Evolutionary conservation across 1,140 invertebrate genomes (phyloP).

Genomic region (Lanistes nyassanus): DNA sequence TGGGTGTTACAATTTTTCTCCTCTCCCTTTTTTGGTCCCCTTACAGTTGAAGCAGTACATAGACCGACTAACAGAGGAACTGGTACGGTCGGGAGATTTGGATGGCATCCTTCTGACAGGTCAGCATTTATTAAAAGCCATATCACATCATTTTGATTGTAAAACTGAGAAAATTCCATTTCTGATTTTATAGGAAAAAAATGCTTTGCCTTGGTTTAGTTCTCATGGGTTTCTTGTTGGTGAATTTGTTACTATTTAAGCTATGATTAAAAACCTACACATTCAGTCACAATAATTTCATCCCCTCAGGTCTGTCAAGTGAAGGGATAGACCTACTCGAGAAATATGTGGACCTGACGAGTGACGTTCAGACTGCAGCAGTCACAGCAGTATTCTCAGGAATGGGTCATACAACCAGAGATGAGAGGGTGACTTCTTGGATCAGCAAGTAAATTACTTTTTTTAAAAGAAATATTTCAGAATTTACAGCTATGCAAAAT

Average conservation of each 20-base stretch:
- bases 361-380: conserved; percentile 92
- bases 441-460: conserved; percentile 50
- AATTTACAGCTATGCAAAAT: neutral
- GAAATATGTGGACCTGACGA: conserved; percentile 87
- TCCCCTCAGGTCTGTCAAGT: conserved; percentile 52
- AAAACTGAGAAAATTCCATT: neutral
- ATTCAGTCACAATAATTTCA: too few species aligned
- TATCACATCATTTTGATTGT: too few species aligned
- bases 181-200: neutral
- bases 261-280: too few species aligned
- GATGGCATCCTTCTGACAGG: conserved; percentile 88
- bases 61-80: conserved; percentile 74
- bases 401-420: conserved; percentile 74
- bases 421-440: conserved; percentile 63
- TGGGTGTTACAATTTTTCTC: too few species aligned
- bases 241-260: neutral
- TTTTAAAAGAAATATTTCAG: neutral
- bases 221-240: neutral
- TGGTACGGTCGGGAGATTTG: conserved; percentile 83
- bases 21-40: too few species aligned
- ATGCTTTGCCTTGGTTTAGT: neutral
- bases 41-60: conserved; percentile 84
- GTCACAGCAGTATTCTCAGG: conserved; percentile 81
- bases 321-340: conserved; percentile 81
- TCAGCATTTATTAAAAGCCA: conserved; percentile 61